Percentiles rank a stretch among this genome's conserved stretches.
These are phyloP conservation scores for Radopholus similis DNA, from an alignment of 1,140 invertebrate species.

Conservation along the genomic window DNA sequence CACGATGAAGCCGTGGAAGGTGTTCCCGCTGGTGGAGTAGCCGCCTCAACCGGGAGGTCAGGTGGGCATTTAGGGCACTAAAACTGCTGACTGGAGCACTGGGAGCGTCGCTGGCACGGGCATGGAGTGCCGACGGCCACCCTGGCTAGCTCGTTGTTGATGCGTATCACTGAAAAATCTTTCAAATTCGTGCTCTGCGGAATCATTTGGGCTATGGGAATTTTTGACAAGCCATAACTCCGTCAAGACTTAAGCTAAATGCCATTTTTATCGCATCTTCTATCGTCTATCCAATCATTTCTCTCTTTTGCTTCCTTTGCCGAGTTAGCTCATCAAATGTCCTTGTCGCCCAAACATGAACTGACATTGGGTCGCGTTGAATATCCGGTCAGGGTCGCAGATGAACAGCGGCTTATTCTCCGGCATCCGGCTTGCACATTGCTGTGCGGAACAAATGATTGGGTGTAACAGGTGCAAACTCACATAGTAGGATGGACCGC, in stretches of 20 bases:
- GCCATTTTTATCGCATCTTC: neutral
- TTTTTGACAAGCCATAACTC: too few species aligned
- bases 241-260: slow-evolving; percentile 1
- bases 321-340: neutral
- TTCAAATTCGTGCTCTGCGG: too few species aligned
- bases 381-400: slow-evolving; percentile 58
- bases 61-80: neutral
- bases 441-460: slow-evolving; percentile 2
- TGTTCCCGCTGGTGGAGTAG: slow-evolving; percentile 8
- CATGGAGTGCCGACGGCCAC: slow-evolving; percentile 55
- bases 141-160: slow-evolving; percentile 50
- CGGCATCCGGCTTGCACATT: slow-evolving; percentile 29
- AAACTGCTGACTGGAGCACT: slow-evolving; percentile 52
- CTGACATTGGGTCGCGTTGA: slow-evolving; percentile 57
- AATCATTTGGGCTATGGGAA: too few species aligned
- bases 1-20: slow-evolving; percentile 58
- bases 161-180: slow-evolving; percentile 46
- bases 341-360: neutral
- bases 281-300: neutral
- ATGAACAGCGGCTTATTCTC: slow-evolving; percentile 47
- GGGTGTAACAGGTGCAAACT: neutral
- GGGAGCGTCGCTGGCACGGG: slow-evolving; percentile 57
- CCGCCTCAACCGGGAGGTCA: slow-evolving; percentile 9
- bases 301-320: slow-evolving; percentile 12
- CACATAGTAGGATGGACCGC: slow-evolving; percentile 40